Evolutionary conservation across 2,797 vertebrate genomes (phyloP), one percentile per base, ranked within the genome.

Genomic region (Falco peregrinus): DNA sequence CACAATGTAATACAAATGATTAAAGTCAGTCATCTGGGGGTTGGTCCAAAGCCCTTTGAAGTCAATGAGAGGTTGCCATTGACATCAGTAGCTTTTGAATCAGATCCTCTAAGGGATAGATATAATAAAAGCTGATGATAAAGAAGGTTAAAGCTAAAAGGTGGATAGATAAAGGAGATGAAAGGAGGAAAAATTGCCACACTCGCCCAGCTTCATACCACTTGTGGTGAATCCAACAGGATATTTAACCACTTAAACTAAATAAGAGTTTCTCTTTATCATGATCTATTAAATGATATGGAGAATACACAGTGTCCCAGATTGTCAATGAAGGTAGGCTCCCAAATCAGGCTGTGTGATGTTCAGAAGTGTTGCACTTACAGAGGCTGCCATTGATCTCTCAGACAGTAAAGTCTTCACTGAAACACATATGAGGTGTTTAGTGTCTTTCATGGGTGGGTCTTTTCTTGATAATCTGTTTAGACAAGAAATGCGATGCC

Each of bases 41-140:
- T 69, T 91, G 69, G 73, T 75, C 43, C 59, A 60, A 73, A 93
- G 63, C 48, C 39, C 69, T 96, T 88, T 96, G 93, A 97, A 95
- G 76, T 90, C 87, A 95, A 16, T 76, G 45, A 95, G 74, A 90
- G 63, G 45, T 75, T 95, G 51, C 83, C 71, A 82, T 53, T 94
- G 76, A 86, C 74, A 90, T 90, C 61, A 81, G 41, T 79, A 86
- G 39, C 53, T 89, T 96, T 86, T 84, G 71, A 87, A 84, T 89
- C 29, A 60, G 50, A 87, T 54, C 25, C 50, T 93, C 79, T 50
- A 48, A 90, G 63, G 82, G 24, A 74, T 11, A 71, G 61, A 50
- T 78, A 47, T n/a, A 87, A 78, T 69, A 93, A 93, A 91, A 90
- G 50, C 35, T 81, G 84, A 84, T 86, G 82, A 93, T 65, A 94